phyloP scores from a whole-genome alignment of 2,113 vertebrate species.

The Mirza zaza region DNA sequence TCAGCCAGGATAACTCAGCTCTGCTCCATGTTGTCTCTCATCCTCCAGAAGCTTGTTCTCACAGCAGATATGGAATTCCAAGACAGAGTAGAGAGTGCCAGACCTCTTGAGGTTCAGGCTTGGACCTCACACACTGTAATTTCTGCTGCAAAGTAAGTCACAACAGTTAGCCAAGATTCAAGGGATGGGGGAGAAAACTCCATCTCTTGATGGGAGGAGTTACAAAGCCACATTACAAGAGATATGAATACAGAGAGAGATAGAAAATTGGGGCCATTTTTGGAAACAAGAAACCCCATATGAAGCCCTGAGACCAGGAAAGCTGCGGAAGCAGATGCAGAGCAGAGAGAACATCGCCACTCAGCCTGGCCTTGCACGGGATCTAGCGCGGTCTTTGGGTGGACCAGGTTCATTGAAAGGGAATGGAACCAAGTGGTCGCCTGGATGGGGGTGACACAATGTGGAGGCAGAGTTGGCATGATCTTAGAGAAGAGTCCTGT shows the following conservation, averaged over 20 bases:
- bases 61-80: not conserved
- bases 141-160: not conserved
- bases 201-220: not conserved
- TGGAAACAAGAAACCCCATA: not conserved
- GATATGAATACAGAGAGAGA: not conserved
- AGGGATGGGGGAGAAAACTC: not conserved
- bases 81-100: not conserved
- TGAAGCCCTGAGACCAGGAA: not conserved
- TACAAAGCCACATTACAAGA: not conserved
- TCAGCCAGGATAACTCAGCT: not conserved
- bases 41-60: not conserved
- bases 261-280: not conserved
- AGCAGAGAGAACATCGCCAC: not conserved
- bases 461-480: not conserved
- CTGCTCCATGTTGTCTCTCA: not conserved
- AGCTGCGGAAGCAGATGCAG: not conserved
- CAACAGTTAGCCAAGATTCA: not conserved
- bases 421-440: not conserved
- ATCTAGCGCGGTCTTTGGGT: not conserved
- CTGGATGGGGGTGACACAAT: too few species aligned
- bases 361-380: fast-evolving
- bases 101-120: not conserved
- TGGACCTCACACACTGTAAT: not conserved
- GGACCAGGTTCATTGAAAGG: not conserved
- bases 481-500: not conserved